A percentile compares a stretch with the other conserved stretches of the same genome.
Conservation (phyloP, 2,113 vertebrate genomes). For the Trematocara stigmaticum region DNA sequence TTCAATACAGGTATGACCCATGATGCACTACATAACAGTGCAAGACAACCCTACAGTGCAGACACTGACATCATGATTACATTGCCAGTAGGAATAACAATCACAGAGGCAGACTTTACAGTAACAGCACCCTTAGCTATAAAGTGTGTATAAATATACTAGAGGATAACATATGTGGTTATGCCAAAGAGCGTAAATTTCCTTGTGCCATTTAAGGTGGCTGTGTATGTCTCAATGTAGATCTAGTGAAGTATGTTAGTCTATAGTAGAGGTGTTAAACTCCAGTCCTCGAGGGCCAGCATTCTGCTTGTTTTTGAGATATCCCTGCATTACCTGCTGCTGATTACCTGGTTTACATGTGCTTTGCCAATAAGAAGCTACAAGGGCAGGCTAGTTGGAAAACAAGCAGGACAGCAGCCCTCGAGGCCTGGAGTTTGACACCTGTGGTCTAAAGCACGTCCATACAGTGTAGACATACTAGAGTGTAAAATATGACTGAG, state of each 20-base stretch:
- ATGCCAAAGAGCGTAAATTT: background rate
- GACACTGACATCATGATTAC: background rate
- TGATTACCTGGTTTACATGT: background rate
- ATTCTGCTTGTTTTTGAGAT: background rate
- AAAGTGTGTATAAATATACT: background rate
- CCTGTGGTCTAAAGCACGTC: background rate
- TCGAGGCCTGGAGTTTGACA: background rate
- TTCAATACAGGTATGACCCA: background rate
- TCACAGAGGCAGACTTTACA: background rate
- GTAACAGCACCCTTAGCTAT: background rate
- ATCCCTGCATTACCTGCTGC: background rate
- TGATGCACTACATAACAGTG: background rate
- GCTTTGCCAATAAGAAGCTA: background rate
- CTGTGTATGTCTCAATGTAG: background rate
- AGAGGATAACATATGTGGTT: background rate
- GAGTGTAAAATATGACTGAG: background rate
- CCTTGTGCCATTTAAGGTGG: background rate
- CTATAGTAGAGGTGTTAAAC: background rate
- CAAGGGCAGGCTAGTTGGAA: background rate
- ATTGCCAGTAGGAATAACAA: background rate
- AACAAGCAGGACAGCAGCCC: background rate
- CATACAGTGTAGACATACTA: background rate
- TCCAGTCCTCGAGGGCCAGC: background rate
- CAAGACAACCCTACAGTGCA: background rate
- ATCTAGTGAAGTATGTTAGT: background rate